A percentile compares a stretch with the other conserved stretches of the same genome.
Evolutionary conservation across 2,797 vertebrate genomes (phyloP).

Genomic region (Botia almorhae): DNA sequence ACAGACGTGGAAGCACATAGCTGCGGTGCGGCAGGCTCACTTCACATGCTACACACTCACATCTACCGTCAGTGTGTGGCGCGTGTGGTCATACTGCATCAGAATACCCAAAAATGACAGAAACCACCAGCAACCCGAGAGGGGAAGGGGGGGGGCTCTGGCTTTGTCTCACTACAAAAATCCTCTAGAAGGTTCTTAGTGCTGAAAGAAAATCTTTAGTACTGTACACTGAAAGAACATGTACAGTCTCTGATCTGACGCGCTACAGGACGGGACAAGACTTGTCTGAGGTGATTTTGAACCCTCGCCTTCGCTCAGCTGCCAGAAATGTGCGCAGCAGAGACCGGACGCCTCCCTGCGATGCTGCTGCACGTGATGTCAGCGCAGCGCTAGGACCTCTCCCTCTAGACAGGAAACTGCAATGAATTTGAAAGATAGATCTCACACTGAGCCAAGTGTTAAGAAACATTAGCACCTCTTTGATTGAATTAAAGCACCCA

Average conservation of each 20-base stretch:
- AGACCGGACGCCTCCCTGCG: constrained; percentile 70
- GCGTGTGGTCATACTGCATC: constrained; percentile 70
- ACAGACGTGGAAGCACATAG: constrained; percentile 57
- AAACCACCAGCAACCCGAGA: constrained; percentile 58
- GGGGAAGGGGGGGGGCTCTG: constrained; percentile 23
- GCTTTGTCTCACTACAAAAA: constrained; percentile 30
- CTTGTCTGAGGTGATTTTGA: constrained; percentile 65
- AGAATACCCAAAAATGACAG: constrained; percentile 63
- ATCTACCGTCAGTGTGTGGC: constrained; percentile 58
- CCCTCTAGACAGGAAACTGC: constrained; percentile 74
- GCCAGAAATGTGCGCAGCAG: constrained; percentile 77
- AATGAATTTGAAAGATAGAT: constrained; percentile 51
- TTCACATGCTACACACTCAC: constrained; percentile 65
- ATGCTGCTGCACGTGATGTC: constrained; percentile 75
- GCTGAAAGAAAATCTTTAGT: constrained; percentile 56
- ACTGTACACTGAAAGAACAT: constrained; percentile 60
- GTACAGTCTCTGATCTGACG: constrained; percentile 72
- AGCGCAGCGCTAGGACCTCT: constrained; percentile 75
- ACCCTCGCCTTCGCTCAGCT: constrained; percentile 54
- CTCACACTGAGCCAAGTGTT: constrained; percentile 67
- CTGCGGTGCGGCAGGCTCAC: constrained; percentile 67
- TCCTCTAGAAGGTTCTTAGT: constrained; percentile 52
- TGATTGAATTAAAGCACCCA: constrained; percentile 59
- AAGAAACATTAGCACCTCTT: constrained; percentile 76
- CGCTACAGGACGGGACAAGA: constrained; percentile 65